Evolutionary conservation across 2,797 vertebrate species (phyloP).

Genomic region (Hirundo rustica): DNA sequence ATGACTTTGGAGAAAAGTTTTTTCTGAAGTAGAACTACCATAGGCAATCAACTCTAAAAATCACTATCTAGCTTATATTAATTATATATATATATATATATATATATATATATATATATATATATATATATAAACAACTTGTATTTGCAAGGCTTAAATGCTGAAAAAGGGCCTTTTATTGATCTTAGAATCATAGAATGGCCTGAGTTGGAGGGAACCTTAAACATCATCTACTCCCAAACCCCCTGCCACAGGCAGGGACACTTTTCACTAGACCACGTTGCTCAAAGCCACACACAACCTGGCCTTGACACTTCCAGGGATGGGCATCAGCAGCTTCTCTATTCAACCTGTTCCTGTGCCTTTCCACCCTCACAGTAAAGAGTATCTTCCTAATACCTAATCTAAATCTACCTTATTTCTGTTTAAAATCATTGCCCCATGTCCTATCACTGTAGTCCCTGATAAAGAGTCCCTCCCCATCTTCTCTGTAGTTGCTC

Average conservation of each 20-base stretch:
- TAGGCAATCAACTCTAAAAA: not conserved
- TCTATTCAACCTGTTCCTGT: not conserved
- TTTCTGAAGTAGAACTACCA: not conserved
- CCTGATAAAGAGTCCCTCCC: not conserved
- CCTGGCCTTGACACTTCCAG: not conserved
- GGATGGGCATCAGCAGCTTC: not conserved
- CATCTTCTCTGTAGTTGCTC: not conserved
- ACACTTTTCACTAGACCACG: not conserved
- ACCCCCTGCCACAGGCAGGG: not conserved
- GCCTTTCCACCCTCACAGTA: not conserved
- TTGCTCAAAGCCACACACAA: not conserved
- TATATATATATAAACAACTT: not conserved
- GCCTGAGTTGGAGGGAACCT: not conserved
- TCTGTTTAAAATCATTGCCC: not conserved
- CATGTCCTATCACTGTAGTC: accelerated
- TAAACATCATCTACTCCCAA: not conserved
- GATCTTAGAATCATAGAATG: not conserved
- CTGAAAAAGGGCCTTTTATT: not conserved
- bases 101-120: too few species aligned
- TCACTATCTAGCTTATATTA: not conserved
- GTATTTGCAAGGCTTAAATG: not conserved
- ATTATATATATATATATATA: too few species aligned
- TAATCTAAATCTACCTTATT: not conserved
- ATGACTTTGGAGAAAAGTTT: not conserved
- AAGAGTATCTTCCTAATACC: too few species aligned